A percentile compares a stretch with the other conserved stretches of the same genome.
Conservation (phyloP, 2,797 vertebrate species). For the Rhinoraja longicauda region DNA sequence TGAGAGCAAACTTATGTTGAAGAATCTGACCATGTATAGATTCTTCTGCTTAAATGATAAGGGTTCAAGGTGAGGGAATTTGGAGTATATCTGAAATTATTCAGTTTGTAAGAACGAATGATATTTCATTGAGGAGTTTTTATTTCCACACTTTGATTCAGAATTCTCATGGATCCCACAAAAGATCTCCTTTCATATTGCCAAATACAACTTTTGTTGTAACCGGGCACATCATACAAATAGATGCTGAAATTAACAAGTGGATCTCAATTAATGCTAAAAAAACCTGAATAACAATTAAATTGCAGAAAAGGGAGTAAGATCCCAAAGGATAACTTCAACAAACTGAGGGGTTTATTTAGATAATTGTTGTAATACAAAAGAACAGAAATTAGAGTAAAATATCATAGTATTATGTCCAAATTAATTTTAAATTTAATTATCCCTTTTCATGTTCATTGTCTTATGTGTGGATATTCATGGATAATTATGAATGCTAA, state of each 20-base stretch:
- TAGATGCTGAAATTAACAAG: slow-evolving; percentile 5
- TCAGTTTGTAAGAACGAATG: not conserved
- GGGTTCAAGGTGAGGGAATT: not conserved
- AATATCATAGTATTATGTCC: slow-evolving; percentile 11
- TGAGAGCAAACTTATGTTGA: not conserved
- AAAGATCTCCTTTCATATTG: not conserved
- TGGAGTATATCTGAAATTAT: not conserved
- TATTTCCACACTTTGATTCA: not conserved
- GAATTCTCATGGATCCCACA: not conserved
- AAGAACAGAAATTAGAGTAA: not conserved
- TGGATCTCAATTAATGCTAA: slow-evolving; percentile 15
- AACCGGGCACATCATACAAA: not conserved
- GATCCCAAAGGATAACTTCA: not conserved
- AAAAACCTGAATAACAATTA: slow-evolving; percentile 33
- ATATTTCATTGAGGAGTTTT: not conserved
- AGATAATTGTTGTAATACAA: slow-evolving; percentile 21
- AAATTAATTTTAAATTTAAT: not conserved
- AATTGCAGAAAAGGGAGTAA: slow-evolving; percentile 12
- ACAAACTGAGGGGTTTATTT: slow-evolving; percentile 8
- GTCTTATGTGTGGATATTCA: not conserved
- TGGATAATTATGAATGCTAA: slow-evolving; percentile 33
- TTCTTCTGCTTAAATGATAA: not conserved
- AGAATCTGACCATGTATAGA: not conserved
- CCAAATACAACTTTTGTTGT: not conserved
- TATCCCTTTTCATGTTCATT: slow-evolving; percentile 1